phyloP scores from a whole-genome alignment of 2,888 invertebrate genomes.

The Machimus atricapillus region DNA sequence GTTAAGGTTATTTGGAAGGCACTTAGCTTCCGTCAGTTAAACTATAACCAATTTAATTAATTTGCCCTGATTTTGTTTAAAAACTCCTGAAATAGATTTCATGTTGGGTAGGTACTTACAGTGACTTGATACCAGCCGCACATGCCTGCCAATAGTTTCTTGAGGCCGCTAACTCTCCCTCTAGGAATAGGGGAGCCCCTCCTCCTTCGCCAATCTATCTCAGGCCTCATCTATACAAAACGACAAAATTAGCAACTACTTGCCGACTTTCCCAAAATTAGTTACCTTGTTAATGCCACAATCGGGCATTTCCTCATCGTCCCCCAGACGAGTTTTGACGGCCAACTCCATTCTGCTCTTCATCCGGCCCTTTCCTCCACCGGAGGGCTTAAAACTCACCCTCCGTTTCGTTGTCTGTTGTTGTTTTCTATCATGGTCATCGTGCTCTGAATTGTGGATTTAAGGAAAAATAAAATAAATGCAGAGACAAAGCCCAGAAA shows the following conservation, averaged over 20 bases:
- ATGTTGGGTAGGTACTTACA: slow-evolving; percentile 53
- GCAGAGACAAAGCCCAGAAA: not conserved
- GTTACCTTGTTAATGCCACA: slow-evolving; percentile 15
- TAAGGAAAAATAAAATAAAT: not conserved
- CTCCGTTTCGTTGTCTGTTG: slow-evolving; percentile 56
- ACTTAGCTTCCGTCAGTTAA: too few relatives aligned
- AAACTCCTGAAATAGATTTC: too few relatives aligned
- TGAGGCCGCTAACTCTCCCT: slow-evolving; percentile 51
- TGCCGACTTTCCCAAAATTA: not conserved
- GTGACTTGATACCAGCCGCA: slow-evolving; percentile 77
- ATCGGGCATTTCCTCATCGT: slow-evolving; percentile 59
- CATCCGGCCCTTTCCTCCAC: slow-evolving; percentile 50
- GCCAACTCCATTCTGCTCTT: slow-evolving; percentile 51
- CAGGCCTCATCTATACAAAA: slow-evolving; percentile 49
- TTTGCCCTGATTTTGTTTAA: too few relatives aligned
- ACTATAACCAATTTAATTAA: too few relatives aligned
- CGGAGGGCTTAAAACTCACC: slow-evolving; percentile 60
- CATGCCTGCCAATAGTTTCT: slow-evolving; percentile 64
- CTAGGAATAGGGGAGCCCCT: slow-evolving; percentile 58
- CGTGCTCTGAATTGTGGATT: slow-evolving; percentile 48
- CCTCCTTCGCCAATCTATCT: slow-evolving; percentile 52
- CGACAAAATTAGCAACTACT: not conserved
- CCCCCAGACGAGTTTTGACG: slow-evolving; percentile 53
- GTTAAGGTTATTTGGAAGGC: too few relatives aligned
- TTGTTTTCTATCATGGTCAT: slow-evolving; percentile 53